These are phyloP conservation scores for Amphiprion percula DNA, from an alignment of 2,113 vertebrate genomes.

Conservation along the genomic window DNA sequence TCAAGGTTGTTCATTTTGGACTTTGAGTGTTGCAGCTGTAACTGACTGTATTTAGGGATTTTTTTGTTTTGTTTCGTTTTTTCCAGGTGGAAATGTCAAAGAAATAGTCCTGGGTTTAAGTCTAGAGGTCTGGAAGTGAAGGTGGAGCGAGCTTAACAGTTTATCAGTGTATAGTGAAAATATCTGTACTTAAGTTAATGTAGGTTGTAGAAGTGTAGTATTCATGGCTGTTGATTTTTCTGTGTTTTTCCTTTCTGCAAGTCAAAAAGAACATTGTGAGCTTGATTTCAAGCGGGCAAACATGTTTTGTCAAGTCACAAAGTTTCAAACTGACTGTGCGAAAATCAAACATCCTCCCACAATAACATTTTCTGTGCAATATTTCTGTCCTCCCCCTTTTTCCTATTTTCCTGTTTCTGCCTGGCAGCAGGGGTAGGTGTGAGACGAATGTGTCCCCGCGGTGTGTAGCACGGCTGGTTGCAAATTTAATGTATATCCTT, in stretches of 20 bases:
- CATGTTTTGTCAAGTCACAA: conserved; percentile 21
- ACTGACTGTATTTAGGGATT: no score
- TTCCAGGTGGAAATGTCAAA: no score
- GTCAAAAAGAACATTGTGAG: conserved; percentile 19
- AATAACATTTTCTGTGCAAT: conserved; percentile 12
- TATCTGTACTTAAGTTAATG: neutral
- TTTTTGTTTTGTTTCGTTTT: no score
- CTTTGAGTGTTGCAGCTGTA: neutral
- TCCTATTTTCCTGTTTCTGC: conserved; percentile 49
- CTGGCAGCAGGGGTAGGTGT: conserved; percentile 61
- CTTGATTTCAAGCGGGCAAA: conserved; percentile 22
- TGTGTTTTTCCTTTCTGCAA: neutral
- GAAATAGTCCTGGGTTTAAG: neutral
- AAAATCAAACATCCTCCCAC: conserved; percentile 40
- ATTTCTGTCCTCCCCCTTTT: conserved; percentile 15
- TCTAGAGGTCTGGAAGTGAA: conserved; percentile 13
- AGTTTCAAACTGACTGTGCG: conserved; percentile 33
- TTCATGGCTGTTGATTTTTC: conserved; percentile 9
- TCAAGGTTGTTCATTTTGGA: neutral
- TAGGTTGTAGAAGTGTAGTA: neutral
- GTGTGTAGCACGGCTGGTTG: conserved; percentile 54
- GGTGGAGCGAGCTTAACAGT: neutral
- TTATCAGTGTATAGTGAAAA: conserved; percentile 2
- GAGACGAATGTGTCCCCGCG: conserved; percentile 62
- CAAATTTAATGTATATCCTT: conserved; percentile 68